Evolutionary conservation across 2,888 invertebrate species (phyloP).

Genomic region (Diploptera punctata): DNA sequence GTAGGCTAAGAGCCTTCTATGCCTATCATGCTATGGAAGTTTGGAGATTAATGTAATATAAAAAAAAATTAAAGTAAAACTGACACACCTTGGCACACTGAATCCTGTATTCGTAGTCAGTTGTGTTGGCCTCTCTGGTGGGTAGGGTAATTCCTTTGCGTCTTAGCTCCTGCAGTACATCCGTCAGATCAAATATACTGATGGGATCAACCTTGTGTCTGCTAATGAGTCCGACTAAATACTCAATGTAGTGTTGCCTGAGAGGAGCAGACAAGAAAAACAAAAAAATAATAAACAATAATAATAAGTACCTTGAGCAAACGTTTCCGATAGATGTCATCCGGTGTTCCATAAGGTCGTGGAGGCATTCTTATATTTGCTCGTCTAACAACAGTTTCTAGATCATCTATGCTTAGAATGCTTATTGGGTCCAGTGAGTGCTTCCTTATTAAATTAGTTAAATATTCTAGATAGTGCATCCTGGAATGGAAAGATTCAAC

Average conservation of each 20-base stretch:
- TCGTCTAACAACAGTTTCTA: slow-evolving; percentile 80
- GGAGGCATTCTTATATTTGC: slow-evolving; percentile 76
- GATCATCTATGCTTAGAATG: slow-evolving; percentile 78
- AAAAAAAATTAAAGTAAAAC: too few species aligned
- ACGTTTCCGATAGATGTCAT: slow-evolving; percentile 67
- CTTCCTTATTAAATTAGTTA: slow-evolving; percentile 76
- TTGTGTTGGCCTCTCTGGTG: slow-evolving; percentile 80
- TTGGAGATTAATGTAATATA: too few species aligned
- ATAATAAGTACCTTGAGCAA: slow-evolving; percentile 65
- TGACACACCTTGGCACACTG: slow-evolving; percentile 83
- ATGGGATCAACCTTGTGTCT: slow-evolving; percentile 86
- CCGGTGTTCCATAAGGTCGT: slow-evolving; percentile 76
- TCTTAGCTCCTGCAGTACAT: slow-evolving; percentile 86
- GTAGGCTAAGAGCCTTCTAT: too few species aligned
- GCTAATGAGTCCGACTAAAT: slow-evolving; percentile 88
- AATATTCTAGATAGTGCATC: slow-evolving; percentile 90
- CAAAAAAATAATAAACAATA: slow-evolving; percentile 37
- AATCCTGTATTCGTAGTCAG: slow-evolving; percentile 82
- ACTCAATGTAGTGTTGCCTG: slow-evolving; percentile 95
- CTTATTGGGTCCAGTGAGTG: slow-evolving; percentile 77
- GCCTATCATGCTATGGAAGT: too few species aligned
- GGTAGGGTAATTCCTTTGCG: slow-evolving; percentile 85
- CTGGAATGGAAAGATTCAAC: slow-evolving; percentile 58
- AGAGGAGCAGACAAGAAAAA: slow-evolving; percentile 42
- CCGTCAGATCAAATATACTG: slow-evolving; percentile 84